phyloP scores from a whole-genome alignment of 2,113 vertebrate species.

The Anoura caudifer region DNA sequence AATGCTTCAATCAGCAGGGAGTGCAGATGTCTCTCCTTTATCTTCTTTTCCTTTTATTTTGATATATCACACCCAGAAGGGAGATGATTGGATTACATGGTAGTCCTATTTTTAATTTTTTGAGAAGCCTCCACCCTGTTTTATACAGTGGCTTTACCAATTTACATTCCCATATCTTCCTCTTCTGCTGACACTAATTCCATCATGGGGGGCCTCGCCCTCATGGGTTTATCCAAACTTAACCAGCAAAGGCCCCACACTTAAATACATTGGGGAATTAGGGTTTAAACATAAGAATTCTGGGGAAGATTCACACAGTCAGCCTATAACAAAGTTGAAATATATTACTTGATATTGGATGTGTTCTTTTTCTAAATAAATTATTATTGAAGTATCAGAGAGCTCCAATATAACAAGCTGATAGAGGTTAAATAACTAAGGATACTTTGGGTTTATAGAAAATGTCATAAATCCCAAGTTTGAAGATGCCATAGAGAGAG shows the following conservation, averaged over 20 bases:
- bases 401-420: background rate
- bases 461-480: background rate
- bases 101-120: background rate
- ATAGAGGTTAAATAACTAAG: background rate
- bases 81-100: background rate
- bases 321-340: background rate
- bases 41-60: background rate
- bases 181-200: background rate
- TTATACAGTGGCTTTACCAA: background rate
- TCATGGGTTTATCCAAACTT: background rate
- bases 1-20: background rate
- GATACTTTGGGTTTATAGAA: background rate
- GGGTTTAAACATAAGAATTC: background rate
- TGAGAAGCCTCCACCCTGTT: background rate
- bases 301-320: background rate
- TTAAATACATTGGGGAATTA: background rate
- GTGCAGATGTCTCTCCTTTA: background rate
- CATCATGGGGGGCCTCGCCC: background rate
- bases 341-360: background rate
- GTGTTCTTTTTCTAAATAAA: background rate
- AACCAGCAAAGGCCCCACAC: background rate
- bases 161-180: background rate
- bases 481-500: background rate
- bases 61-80: background rate
- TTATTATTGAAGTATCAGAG: background rate